Evolutionary conservation across 2,888 invertebrate genomes (phyloP).

Genomic region (Drosophila atripex): DNA sequence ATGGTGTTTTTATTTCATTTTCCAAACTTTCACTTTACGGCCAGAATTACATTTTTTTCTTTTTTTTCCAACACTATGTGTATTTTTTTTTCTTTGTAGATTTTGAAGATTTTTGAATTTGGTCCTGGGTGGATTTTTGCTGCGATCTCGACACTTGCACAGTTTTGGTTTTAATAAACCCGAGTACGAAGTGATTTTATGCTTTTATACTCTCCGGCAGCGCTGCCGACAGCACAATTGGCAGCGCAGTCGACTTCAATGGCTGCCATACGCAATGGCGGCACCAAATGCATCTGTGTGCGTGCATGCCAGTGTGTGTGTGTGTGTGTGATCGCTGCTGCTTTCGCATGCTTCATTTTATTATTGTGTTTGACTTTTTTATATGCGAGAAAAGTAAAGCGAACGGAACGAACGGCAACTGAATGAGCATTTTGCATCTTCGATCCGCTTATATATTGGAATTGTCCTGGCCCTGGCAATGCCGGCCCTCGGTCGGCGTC

Average conservation of each 20-base stretch:
- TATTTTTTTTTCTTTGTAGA: conserved; percentile 19
- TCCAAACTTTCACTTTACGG: conserved; percentile 34
- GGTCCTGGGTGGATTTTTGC: conserved; percentile 28
- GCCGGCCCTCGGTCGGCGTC: conserved; percentile 42
- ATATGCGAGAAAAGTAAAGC: conserved; percentile 64
- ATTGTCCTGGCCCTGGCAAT: conserved; percentile 52
- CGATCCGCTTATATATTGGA: conserved; percentile 75
- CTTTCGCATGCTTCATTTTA: conserved; percentile 76
- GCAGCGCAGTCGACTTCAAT: conserved; percentile 50
- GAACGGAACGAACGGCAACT: conserved; percentile 62
- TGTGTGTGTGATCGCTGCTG: conserved; percentile 60
- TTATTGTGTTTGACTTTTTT: conserved; percentile 75
- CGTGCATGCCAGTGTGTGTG: conserved; percentile 25
- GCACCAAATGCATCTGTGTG: conserved; percentile 54
- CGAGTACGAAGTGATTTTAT: conserved; percentile 83
- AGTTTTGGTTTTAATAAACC: conserved; percentile 84
- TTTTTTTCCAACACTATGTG: conserved; percentile 14
- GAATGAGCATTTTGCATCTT: conserved; percentile 80
- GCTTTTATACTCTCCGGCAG: conserved; percentile 82
- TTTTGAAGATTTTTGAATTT: conserved; percentile 12
- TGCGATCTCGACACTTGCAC: conserved; percentile 82
- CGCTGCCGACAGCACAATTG: conserved; percentile 36
- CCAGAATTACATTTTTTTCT: conserved; percentile 1
- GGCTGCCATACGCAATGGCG: conserved; percentile 76
- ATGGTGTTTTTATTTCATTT: conserved; percentile 17